Base-by-base conservation (phyloP, 2,113 vertebrate genomes). In the Ammodramus savannarum region DNA sequence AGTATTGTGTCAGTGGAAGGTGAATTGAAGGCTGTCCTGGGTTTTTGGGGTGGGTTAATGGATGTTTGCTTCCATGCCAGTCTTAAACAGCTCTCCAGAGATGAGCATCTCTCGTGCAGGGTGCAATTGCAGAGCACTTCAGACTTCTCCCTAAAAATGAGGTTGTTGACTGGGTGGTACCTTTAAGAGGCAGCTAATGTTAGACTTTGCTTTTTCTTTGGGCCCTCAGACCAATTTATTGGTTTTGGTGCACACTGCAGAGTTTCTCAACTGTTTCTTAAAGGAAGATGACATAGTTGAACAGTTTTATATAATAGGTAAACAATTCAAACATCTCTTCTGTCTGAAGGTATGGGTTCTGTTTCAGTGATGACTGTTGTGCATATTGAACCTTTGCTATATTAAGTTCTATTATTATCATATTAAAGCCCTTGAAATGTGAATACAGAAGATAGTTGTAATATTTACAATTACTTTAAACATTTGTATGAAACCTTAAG, bases 211-310 rank as follows among this genome's bases (percentile, higher is more conserved):
- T 41, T 63, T 87, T 66, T 5, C 2, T 55, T 92, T 82, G 21
- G 10, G 51, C 14, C 32, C 10, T 71, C 20, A 32, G 29, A 55
- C 27, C 0, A 0, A 48, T 71, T 51, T 66, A 36, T 55, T 67
- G 48, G 17, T 81, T 85, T 73, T 34, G 25, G 15, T 91, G 59
- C 32, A 44, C n/a, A 34, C 14, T 76, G 25, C 11, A 9, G n/a
- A 74, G 52, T 59, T 68, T 77, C 19, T 5, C 68, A 46, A 12
- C 13, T 57, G 48, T 90, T 88, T 68, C 54, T 76, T 54, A 49
- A 49, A 83, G 43, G 21, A 79, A 59, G 48, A 34, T 34, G 21
- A 43, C 32, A 21, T 36, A 43, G 44, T 63, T 91, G 48, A 84
- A 65, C 29, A 38, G n/a, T 68, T 68, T 15, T 59, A 13, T 59